These are phyloP conservation scores for Pedionomus torquatus DNA, from an alignment of 2,113 vertebrate species.

Conservation along the genomic window DNA sequence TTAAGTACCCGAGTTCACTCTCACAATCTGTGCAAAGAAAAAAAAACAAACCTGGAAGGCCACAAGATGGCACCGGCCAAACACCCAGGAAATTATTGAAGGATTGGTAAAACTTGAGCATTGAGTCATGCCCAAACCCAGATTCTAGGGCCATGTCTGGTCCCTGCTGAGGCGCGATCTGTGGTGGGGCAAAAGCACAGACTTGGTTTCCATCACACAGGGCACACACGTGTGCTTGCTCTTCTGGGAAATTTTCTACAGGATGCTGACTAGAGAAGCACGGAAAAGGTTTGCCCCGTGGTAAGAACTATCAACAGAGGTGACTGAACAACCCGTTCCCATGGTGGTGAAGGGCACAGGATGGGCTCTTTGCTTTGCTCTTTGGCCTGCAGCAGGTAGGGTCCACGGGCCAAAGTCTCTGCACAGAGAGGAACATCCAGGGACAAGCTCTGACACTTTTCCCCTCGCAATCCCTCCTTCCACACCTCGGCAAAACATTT, in stretches of 20 bases:
- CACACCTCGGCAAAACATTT: background rate
- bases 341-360: rapidly evolving
- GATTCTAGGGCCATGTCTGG: background rate
- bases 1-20: background rate
- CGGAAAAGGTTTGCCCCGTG: rapidly evolving
- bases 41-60: background rate
- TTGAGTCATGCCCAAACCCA: background rate
- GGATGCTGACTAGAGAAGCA: too few relatives aligned
- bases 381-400: rapidly evolving
- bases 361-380: rapidly evolving
- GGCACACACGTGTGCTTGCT: rapidly evolving
- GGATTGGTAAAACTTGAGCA: rapidly evolving
- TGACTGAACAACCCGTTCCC: rapidly evolving
- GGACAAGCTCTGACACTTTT: background rate
- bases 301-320: background rate
- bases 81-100: background rate
- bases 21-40: background rate
- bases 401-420: rapidly evolving
- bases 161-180: background rate
- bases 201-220: rapidly evolving
- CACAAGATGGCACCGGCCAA: conserved; percentile 63
- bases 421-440: rapidly evolving
- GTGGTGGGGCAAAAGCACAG: rapidly evolving
- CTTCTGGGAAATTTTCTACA: rapidly evolving
- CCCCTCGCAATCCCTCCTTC: background rate